phyloP scores from a whole-genome alignment of 2,797 vertebrate genomes.

The Megaceryle alcyon region DNA sequence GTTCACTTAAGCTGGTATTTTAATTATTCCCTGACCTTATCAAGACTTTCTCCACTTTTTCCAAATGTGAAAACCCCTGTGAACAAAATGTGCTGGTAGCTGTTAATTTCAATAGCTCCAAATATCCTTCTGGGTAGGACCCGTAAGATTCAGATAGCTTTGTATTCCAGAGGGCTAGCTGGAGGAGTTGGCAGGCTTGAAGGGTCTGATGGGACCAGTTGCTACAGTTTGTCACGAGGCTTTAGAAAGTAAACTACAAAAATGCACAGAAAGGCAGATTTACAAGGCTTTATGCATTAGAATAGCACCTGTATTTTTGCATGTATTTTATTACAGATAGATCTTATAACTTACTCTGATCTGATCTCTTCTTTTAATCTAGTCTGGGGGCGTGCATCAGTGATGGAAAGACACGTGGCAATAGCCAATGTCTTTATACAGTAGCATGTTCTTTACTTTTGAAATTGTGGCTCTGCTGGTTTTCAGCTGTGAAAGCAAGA shows the following conservation, averaged over 20 bases:
- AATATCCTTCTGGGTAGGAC: neutral
- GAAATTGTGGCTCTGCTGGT: neutral
- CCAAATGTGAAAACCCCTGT: accelerated
- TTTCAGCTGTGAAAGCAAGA: neutral
- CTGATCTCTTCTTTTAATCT: neutral
- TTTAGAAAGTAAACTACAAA: neutral
- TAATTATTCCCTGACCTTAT: neutral
- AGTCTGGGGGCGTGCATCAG: neutral
- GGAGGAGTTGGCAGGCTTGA: neutral
- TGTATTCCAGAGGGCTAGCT: neutral
- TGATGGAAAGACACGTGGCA: neutral
- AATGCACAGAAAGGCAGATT: neutral
- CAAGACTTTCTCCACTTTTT: neutral
- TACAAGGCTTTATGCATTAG: neutral
- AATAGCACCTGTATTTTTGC: neutral
- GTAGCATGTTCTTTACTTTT: neutral
- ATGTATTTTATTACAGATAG: neutral
- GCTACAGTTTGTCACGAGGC: neutral
- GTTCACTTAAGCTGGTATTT: neutral
- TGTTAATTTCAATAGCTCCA: neutral
- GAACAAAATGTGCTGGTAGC: neutral
- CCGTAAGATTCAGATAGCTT: neutral
- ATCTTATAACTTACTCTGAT: neutral
- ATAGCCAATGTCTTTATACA: neutral
- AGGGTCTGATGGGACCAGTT: neutral